A percentile compares a stretch with the other conserved stretches of the same genome.
Conservation (phyloP, 2,113 vertebrate species). For the Cheilinus undulatus region DNA sequence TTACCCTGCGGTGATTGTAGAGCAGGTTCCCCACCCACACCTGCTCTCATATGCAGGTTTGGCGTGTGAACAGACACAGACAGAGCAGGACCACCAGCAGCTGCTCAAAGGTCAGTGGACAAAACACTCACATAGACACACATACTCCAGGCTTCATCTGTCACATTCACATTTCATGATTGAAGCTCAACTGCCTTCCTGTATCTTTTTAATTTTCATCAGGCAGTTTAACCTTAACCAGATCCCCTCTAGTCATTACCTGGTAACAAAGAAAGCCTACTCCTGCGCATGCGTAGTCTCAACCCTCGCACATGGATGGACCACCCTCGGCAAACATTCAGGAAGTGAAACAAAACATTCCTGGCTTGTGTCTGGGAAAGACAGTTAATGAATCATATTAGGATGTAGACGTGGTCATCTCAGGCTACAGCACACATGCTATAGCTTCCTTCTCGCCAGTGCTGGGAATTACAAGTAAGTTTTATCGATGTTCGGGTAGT, state of each 20-base stretch:
- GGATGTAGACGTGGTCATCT: slow-evolving; percentile 61
- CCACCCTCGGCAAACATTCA: slow-evolving; percentile 64
- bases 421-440: slow-evolving; percentile 40
- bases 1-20: slow-evolving; percentile 94
- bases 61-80: slow-evolving; percentile 85
- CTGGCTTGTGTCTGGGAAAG: slow-evolving; percentile 35
- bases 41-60: slow-evolving; percentile 90
- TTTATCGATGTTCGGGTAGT: neutral
- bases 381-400: slow-evolving; percentile 42
- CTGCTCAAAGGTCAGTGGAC: slow-evolving; percentile 69
- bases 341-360: slow-evolving; percentile 83
- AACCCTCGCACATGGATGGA: slow-evolving; percentile 69
- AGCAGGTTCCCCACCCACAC: slow-evolving; percentile 91
- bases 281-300: slow-evolving; percentile 58
- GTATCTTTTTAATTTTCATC: neutral
- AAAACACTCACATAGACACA: neutral
- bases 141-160: neutral
- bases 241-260: neutral
- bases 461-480: slow-evolving; percentile 70
- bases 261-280: neutral
- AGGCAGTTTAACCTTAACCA: no score
- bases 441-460: slow-evolving; percentile 32
- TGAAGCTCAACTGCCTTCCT: neutral
- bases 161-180: neutral
- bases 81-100: slow-evolving; percentile 59